Percentiles rank a stretch among this genome's conserved stretches.
phyloP scores from a whole-genome alignment of 2,888 invertebrate genomes.

The Acronicta alni region DNA sequence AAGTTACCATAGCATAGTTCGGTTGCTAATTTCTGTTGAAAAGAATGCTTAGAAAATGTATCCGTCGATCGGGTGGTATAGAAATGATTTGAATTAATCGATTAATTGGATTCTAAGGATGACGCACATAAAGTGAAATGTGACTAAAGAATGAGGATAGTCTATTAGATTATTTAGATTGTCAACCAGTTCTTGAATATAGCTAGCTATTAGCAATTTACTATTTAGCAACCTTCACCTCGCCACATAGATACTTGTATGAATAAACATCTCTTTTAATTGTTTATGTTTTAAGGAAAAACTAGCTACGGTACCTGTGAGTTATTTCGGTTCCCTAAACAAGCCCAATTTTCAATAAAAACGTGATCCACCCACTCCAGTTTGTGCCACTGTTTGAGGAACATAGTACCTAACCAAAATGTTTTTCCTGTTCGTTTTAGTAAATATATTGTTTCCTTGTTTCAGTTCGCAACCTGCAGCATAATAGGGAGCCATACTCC shows the following conservation, averaged over 20 bases:
- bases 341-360: conserved; percentile 12
- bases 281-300: neutral
- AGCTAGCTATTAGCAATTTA: neutral
- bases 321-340: conserved; percentile 11
- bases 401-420: conserved; percentile 22
- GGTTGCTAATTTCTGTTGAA: conserved; percentile 11
- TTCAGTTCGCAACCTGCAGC: conserved; percentile 87
- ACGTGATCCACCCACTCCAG: conserved; percentile 15
- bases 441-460: conserved; percentile 62
- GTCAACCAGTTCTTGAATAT: no score
- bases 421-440: conserved; percentile 48
- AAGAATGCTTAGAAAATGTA: conserved; percentile 7
- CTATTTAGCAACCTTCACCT: neutral
- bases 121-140: neutral
- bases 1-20: conserved; percentile 13
- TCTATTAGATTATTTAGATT: no score
- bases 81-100: neutral
- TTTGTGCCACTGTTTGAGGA: conserved; percentile 36
- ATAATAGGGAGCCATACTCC: conserved; percentile 89
- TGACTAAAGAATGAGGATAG: no score
- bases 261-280: no score
- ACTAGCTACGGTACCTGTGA: neutral
- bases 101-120: neutral
- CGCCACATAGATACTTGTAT: neutral
- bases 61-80: neutral